phyloP scores from a whole-genome alignment of 2,797 vertebrate genomes.

The Cephalopachus bancanus region DNA sequence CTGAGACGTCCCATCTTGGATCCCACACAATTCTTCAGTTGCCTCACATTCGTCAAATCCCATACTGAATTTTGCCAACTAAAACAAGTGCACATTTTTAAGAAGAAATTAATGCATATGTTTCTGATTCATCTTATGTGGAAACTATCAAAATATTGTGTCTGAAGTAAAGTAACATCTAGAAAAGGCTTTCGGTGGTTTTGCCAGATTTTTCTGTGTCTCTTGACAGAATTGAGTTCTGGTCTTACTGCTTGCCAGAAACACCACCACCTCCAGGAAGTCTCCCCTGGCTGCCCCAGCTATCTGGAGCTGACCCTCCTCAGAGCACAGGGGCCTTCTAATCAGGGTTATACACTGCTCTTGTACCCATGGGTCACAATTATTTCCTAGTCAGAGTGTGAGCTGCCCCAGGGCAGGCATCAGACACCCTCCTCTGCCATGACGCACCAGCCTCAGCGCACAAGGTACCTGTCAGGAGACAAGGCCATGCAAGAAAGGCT shows the following conservation, averaged over 20 bases:
- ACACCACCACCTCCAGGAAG: constrained; percentile 9
- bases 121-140: constrained; percentile 76
- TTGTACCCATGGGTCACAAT: not conserved
- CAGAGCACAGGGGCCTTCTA: not conserved
- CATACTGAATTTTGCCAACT: constrained; percentile 58
- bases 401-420: not conserved
- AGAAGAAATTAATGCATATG: constrained; percentile 79
- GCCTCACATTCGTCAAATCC: constrained; percentile 58
- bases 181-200: constrained; percentile 67
- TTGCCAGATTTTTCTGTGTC: constrained; percentile 64
- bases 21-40: constrained; percentile 22
- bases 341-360: not conserved
- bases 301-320: not conserved
- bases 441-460: accelerated
- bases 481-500: not conserved
- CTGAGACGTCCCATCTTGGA: constrained; percentile 47
- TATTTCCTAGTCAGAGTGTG: not conserved
- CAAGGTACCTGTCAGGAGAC: not conserved
- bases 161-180: constrained; percentile 67
- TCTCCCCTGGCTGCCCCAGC: not conserved
- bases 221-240: not conserved
- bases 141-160: constrained; percentile 78
- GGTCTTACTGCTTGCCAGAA: not conserved
- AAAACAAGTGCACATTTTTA: constrained; percentile 69
- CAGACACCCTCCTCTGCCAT: not conserved